Percentiles rank a stretch among this genome's conserved stretches.
These are phyloP conservation scores for Mesocricetus auratus DNA, from an alignment of 2,113 vertebrate genomes.

Conservation along the genomic window DNA sequence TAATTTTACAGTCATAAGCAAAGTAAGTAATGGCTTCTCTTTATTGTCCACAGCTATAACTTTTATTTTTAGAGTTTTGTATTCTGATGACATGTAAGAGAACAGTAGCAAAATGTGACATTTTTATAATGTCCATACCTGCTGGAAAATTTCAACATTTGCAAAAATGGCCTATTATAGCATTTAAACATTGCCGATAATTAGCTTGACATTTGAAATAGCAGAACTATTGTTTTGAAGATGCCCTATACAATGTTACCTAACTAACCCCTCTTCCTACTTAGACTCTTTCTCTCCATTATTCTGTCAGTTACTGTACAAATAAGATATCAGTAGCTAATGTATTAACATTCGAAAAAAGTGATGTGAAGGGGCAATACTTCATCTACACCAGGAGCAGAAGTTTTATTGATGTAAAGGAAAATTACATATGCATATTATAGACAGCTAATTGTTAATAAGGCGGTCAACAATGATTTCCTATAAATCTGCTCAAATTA, in stretches of 20 bases:
- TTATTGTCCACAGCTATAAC: slow-evolving; percentile 78
- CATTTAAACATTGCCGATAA: slow-evolving; percentile 93
- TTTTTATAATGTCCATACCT: slow-evolving; percentile 90
- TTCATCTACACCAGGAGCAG: slow-evolving; percentile 83
- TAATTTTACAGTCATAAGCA: slow-evolving; percentile 84
- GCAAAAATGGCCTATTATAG: slow-evolving; percentile 89
- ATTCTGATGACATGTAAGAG: slow-evolving; percentile 80
- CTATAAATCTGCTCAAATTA: slow-evolving; percentile 70
- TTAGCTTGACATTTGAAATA: slow-evolving; percentile 96
- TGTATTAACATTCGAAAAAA: slow-evolving; percentile 86
- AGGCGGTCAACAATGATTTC: slow-evolving; percentile 73
- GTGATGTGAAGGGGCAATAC: slow-evolving; percentile 84
- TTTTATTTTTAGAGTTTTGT: slow-evolving; percentile 72
- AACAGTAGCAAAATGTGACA: slow-evolving; percentile 87
- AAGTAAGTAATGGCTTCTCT: slow-evolving; percentile 85
- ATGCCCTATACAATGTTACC: slow-evolving; percentile 92
- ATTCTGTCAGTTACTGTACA: slow-evolving; percentile 92
- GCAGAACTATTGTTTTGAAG: slow-evolving; percentile 92
- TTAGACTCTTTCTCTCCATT: slow-evolving; percentile 88
- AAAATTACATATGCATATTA: slow-evolving; percentile 73
- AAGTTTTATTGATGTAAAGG: slow-evolving; percentile 85
- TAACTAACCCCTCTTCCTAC: slow-evolving; percentile 91
- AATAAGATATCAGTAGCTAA: slow-evolving; percentile 90
- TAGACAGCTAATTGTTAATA: slow-evolving; percentile 74
- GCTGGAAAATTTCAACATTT: slow-evolving; percentile 86